These are phyloP conservation scores for Theristicus caerulescens DNA, from an alignment of 2,113 vertebrate species.

Conservation along the genomic window DNA sequence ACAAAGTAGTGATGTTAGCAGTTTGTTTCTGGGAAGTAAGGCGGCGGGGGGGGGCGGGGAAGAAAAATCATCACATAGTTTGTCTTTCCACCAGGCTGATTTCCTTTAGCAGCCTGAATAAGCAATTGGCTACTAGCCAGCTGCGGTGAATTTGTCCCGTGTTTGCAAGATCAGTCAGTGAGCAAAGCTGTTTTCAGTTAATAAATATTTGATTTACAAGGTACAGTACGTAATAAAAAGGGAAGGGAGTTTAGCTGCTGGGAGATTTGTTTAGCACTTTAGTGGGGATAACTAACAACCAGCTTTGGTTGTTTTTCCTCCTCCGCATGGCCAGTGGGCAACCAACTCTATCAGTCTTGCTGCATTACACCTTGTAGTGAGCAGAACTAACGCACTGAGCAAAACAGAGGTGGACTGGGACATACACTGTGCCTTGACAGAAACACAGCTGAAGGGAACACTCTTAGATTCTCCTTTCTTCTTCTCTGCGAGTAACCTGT, in stretches of 20 bases:
- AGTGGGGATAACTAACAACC: conserved; percentile 61
- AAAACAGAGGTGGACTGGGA: conserved; percentile 49
- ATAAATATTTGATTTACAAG: conserved; percentile 82
- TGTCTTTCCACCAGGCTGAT: conserved; percentile 65
- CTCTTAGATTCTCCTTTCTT: conserved; percentile 76
- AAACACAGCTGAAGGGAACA: conserved; percentile 75
- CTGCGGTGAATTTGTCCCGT: conserved; percentile 54
- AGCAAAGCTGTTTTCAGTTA: conserved; percentile 75
- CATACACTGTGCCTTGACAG: conserved; percentile 32
- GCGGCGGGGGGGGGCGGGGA: not conserved
- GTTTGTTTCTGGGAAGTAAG: conserved; percentile 68
- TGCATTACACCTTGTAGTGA: conserved; percentile 21
- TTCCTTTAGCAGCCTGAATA: conserved; percentile 66
- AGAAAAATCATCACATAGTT: conserved; percentile 7
- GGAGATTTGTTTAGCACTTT: conserved; percentile 72
- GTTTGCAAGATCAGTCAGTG: conserved; percentile 69
- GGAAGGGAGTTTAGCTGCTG: conserved; percentile 71
- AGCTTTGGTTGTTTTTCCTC: conserved; percentile 59
- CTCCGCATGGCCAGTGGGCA: conserved; percentile 58
- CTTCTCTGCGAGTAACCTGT: conserved; percentile 75
- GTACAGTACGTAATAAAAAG: conserved; percentile 71
- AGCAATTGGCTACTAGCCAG: conserved; percentile 70
- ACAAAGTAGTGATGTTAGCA: conserved; percentile 10
- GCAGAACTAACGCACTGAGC: conserved; percentile 35
- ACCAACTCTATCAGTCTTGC: conserved; percentile 44